Base-by-base conservation (phyloP, 2,888 invertebrate genomes). In the Chrysolina oricalcia region DNA sequence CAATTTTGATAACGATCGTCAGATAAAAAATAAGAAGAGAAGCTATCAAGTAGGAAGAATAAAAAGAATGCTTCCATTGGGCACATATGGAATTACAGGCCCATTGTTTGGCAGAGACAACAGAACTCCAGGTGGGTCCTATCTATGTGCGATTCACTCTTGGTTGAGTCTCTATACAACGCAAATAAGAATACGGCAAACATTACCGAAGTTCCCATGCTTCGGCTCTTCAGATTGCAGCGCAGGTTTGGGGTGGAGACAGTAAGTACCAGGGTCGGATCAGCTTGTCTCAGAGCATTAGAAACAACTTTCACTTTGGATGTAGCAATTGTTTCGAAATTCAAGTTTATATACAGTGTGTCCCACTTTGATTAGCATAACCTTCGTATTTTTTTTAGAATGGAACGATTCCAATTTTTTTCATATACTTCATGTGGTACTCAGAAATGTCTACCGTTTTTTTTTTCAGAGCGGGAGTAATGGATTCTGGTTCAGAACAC, bases 21-120 rank as follows among this genome's bases (percentile, higher is more conserved):
- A 59, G 59, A 59, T 59, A 59, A 59, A 59, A 59, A 59, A 59
- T 59, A 59, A 27, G 59, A 59, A 27, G 59, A 59, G 59, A 59
- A 59, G 59, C 59, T 23, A 59, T 59, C 59, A 35, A 59, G 59
- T 59, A 59, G 10, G 59, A 59, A 59, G 59, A 17, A 59, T 59
- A 59, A 59, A 27, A 59, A 53, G 53, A 72, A 53, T 53, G 59
- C 43, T 56, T 56, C 56, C 72, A 65, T 59, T 59, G 73, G 66
- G 76, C 78, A 76, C 79, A 82, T 83, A 83, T 84, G 83, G 80
- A 84, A 85, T 84, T 84, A 84, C 83, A 80, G 68, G 77, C 73
- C 81, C 78, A 85, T 85, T 85, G 84, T 85, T 81, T 69, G 64
- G 50, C 75, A 75, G 74, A 76, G 77, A 78, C 75, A 73, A 78